Conservation (phyloP, 2,113 vertebrate species). For the Pygoscelis antarcticus region DNA sequence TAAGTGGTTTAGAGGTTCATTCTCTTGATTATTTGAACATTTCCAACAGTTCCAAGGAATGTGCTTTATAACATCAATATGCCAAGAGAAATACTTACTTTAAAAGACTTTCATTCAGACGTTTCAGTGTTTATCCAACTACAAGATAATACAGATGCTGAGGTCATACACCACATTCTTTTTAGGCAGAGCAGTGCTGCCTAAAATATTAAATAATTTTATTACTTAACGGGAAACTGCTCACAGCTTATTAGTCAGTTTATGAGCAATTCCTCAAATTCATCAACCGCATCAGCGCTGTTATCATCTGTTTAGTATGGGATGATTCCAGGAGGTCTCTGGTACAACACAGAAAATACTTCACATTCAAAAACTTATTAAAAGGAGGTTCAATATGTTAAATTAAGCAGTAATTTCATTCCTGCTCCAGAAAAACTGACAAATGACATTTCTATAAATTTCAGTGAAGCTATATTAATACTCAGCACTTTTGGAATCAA, state of each 20-base stretch:
- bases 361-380: neutral
- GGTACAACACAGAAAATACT: neutral
- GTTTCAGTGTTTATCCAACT: neutral
- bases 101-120: neutral
- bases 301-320: neutral
- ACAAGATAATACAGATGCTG: neutral
- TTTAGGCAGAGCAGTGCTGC: neutral
- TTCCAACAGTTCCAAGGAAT: neutral
- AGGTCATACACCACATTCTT: neutral
- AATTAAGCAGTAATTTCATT: neutral
- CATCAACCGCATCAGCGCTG: neutral
- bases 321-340: neutral
- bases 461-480: neutral
- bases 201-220: neutral
- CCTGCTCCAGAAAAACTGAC: neutral
- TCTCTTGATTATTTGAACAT: neutral
- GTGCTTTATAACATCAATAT: neutral
- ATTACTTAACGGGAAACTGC: slow-evolving; percentile 13
- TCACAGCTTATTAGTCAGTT: neutral
- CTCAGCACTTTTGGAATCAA: neutral
- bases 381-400: neutral
- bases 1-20: neutral
- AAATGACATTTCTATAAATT: neutral
- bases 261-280: neutral
- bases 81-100: neutral